Evolutionary conservation across 2,797 vertebrate genomes (phyloP).

Genomic region (Thamnophis elegans): DNA sequence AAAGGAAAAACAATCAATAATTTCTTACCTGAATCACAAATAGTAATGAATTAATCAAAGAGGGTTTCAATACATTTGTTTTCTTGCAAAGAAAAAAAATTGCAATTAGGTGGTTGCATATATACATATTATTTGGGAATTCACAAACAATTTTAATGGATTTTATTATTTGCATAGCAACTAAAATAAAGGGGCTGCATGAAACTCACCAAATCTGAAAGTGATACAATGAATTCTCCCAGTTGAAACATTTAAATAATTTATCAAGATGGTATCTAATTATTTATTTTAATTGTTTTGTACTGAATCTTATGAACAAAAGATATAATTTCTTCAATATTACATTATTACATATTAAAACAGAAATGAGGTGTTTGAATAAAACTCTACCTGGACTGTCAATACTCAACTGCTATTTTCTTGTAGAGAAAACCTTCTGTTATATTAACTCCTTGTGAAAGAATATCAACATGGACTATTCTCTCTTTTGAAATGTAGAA

Average conservation of each 20-base stretch:
- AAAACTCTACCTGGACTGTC: background rate
- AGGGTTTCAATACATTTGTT: background rate
- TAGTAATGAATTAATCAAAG: slow-evolving; percentile 3
- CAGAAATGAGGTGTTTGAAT: background rate
- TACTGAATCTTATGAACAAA: background rate
- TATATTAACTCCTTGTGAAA: background rate
- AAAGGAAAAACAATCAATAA: slow-evolving; percentile 7
- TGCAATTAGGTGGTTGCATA: background rate
- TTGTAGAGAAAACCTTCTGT: background rate
- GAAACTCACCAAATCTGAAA: background rate
- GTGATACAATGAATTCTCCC: background rate
- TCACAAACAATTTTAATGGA: background rate
- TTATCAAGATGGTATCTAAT: background rate
- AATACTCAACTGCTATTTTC: background rate
- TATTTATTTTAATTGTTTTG: background rate
- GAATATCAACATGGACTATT: background rate
- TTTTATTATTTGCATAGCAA: background rate
- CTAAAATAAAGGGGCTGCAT: background rate
- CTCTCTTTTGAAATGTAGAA: background rate
- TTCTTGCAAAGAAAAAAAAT: slow-evolving; percentile 14
- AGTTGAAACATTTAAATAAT: background rate
- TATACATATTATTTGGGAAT: background rate
- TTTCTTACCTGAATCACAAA: slow-evolving; percentile 1
- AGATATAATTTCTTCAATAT: background rate
- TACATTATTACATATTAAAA: background rate